phyloP scores from a whole-genome alignment of 2,113 vertebrate species.

The Trichomycterus rosablanca region DNA sequence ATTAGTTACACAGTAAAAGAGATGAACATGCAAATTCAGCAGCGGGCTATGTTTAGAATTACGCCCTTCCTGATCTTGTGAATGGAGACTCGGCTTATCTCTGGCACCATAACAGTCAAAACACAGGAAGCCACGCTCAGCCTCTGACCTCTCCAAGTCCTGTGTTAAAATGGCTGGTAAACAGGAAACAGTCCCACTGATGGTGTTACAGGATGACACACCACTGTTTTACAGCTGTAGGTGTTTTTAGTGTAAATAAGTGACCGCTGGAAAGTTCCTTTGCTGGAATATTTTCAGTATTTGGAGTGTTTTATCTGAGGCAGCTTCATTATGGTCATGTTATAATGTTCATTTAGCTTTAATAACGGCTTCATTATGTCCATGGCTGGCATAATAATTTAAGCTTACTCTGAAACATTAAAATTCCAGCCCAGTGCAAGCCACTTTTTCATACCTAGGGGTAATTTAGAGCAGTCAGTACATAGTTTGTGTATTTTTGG shows the following conservation, averaged over 20 bases:
- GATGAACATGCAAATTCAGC: constrained; percentile 24
- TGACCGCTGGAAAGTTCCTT: neutral
- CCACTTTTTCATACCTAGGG: too few relatives aligned
- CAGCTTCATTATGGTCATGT: too few relatives aligned
- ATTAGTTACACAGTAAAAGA: neutral
- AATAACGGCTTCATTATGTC: too few relatives aligned
- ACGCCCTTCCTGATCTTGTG: constrained; percentile 14
- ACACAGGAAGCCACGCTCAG: constrained; percentile 29
- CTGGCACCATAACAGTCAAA: constrained; percentile 25
- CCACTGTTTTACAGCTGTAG: constrained; percentile 5
- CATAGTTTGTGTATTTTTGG: too few relatives aligned
- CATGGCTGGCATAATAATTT: too few relatives aligned
- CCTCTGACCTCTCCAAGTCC: constrained; percentile 18
- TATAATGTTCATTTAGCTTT: too few relatives aligned
- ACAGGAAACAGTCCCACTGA: constrained; percentile 24
- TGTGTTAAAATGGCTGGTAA: constrained; percentile 14
- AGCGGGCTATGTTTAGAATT: constrained; percentile 5
- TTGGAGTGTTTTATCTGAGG: too few relatives aligned
- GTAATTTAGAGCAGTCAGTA: too few relatives aligned
- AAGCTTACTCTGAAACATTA: too few relatives aligned
- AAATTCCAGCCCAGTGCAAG: too few relatives aligned
- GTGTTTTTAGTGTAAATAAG: neutral
- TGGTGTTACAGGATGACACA: neutral
- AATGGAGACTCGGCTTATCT: constrained; percentile 3
- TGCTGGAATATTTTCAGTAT: too few relatives aligned